Base-by-base conservation (phyloP, 1,140 invertebrate species). In the Coboldia fuscipes region DNA sequence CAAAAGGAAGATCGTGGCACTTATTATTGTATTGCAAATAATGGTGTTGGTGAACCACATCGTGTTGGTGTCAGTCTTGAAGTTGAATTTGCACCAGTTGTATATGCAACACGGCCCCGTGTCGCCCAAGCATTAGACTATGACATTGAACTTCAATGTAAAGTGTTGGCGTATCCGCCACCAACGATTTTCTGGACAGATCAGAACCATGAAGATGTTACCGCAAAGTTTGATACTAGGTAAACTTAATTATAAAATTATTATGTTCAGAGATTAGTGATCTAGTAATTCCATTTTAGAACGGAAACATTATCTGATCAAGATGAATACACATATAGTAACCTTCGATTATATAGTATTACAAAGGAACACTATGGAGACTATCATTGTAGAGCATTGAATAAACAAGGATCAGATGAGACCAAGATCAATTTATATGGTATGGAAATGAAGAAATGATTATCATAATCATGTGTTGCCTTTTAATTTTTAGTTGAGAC, bases 21-120 rank as follows among this genome's bases (percentile, higher is more conserved):
- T 0, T 89, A 88, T 50, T 83, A 79, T 41, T 92, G 86, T 48
- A 71, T 84, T 10, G 82, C 82, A 22, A 74, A 86, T 48, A 89
- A 90, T 51, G 75, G 66, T 26, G 76, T 84, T 19, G 79, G 82
- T 3, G 65, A 67, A 41, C 76, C 75, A 14, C 67, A 74, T 13
- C 56, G 67, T 34, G 56, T 76, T 41, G 73, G 81, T 45, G 71
- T 84, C 41, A 72, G 72, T 13, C 63, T 85, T 0, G 79, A 83
- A 55, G 73, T 83, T n/a, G 76, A 82, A 59, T 79, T 78, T 47
- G 54, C 71, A 0, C 80, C 81, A 0, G 69, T 78, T 8, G 75
- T 84, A 8, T 66, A 64, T 12, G 71, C 76, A 7, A 67, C 72
- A 6, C 56, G 70, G 34, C 73, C 73, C 12, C 62, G 74, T 37